Percentiles rank a stretch among this genome's conserved stretches.
Evolutionary conservation across 2,888 invertebrate genomes (phyloP).

Genomic region (Erpobdella octoculata): DNA sequence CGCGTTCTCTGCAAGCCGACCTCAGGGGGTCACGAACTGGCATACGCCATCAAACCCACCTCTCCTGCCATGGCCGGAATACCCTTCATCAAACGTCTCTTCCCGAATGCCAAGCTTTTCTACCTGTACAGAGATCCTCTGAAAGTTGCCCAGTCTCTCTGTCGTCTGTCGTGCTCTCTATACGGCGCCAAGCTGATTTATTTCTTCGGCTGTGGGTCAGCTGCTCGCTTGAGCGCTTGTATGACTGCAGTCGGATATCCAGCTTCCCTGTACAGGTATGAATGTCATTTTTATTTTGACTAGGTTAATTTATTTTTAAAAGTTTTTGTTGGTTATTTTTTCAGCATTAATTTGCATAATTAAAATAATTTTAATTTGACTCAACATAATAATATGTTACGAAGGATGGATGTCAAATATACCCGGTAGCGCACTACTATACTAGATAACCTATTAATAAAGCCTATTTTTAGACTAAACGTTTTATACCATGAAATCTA

Average conservation of each 20-base stretch:
- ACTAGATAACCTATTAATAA: too few relatives aligned
- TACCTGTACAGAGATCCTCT: conserved; percentile 33
- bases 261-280: conserved; percentile 12
- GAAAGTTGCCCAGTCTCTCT: conserved; percentile 30
- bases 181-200: conserved; percentile 24
- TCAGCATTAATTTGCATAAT: too few relatives aligned
- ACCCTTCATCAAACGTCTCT: conserved; percentile 18
- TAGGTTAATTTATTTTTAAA: too few relatives aligned
- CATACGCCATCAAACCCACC: conserved; percentile 28
- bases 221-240: not conserved
- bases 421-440: too few relatives aligned
- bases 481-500: too few relatives aligned
- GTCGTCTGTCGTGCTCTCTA: conserved; percentile 19
- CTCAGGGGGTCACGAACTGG: not conserved
- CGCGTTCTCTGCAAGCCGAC: conserved; percentile 31
- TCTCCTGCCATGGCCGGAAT: conserved; percentile 19
- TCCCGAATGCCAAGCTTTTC: conserved; percentile 27
- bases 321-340: too few relatives aligned
- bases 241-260: conserved; percentile 23
- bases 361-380: too few relatives aligned
- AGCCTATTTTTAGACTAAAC: too few relatives aligned
- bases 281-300: not conserved
- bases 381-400: too few relatives aligned
- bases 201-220: conserved; percentile 26
- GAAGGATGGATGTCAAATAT: too few relatives aligned